Evolutionary conservation across 2,888 invertebrate species (phyloP).

Genomic region (Salticus scenicus): DNA sequence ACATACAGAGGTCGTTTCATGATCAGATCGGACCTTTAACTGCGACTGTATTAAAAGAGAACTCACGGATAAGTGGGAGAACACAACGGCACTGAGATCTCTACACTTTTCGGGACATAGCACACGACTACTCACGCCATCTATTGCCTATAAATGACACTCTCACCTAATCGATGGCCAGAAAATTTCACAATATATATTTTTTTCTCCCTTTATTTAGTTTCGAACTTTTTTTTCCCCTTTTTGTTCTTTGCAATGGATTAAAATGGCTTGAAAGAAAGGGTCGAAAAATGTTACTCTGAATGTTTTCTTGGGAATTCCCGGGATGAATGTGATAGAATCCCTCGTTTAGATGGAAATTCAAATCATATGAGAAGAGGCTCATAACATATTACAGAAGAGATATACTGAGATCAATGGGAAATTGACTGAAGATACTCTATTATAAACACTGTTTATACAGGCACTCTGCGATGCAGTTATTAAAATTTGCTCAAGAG

Average conservation of each 20-base stretch:
- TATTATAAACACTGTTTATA: neutral
- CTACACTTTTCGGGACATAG: neutral
- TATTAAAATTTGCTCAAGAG: slow-evolving; percentile 1
- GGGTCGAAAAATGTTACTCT: slow-evolving; percentile 60
- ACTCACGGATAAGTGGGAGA: slow-evolving; percentile 63
- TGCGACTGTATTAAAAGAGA: slow-evolving; percentile 59
- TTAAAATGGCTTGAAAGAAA: slow-evolving; percentile 50
- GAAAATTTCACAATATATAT: slow-evolving; percentile 32
- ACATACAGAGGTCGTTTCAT: slow-evolving; percentile 6
- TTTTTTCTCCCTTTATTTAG: slow-evolving; percentile 36
- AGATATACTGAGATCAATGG: neutral
- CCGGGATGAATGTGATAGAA: slow-evolving; percentile 47
- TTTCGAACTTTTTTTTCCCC: slow-evolving; percentile 21
- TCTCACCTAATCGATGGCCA: slow-evolving; percentile 38
- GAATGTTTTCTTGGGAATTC: slow-evolving; percentile 55
- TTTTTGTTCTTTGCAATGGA: slow-evolving; percentile 61
- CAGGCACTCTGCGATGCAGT: neutral
- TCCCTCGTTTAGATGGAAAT: slow-evolving; percentile 29
- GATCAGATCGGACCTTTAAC: slow-evolving; percentile 29
- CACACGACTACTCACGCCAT: slow-evolving; percentile 36
- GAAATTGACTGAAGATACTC: slow-evolving; percentile 7
- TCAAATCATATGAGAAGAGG: slow-evolving; percentile 21
- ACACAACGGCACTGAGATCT: neutral
- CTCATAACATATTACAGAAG: neutral
- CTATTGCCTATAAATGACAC: slow-evolving; percentile 25